A percentile compares a stretch with the other conserved stretches of the same genome.
Conservation (phyloP, 2,888 invertebrate species). For the Scaptomyza reducta region DNA sequence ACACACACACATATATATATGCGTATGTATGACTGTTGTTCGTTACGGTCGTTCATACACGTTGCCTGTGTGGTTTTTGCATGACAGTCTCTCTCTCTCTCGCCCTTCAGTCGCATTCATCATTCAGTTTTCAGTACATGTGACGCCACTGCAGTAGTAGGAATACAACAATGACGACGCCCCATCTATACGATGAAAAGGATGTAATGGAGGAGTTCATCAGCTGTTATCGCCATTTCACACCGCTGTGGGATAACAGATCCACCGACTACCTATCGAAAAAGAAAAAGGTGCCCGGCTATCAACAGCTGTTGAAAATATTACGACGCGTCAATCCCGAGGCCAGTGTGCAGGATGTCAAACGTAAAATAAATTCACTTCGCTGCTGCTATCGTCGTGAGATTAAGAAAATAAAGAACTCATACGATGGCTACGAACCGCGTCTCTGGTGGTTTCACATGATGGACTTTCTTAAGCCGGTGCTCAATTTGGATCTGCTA, state of each 20-base stretch:
- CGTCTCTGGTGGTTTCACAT: constrained; percentile 66
- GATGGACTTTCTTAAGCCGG: constrained; percentile 63
- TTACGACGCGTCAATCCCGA: constrained; percentile 51
- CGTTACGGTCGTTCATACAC: constrained; percentile 35
- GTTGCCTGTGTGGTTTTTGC: constrained; percentile 22
- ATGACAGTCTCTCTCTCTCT: constrained; percentile 34
- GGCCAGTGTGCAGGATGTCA: constrained; percentile 53
- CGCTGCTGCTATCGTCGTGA: constrained; percentile 67
- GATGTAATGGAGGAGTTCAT: constrained; percentile 67
- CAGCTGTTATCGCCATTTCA: constrained; percentile 61
- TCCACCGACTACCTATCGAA: constrained; percentile 53
- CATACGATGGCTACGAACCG: constrained; percentile 47
- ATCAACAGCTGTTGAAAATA: constrained; percentile 56
- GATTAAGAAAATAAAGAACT: constrained; percentile 53
- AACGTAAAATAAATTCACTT: constrained; percentile 66
- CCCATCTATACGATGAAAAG: constrained; percentile 57
- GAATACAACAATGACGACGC: constrained; percentile 21
- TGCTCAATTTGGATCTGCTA: constrained; percentile 42
- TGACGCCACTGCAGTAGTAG: constrained; percentile 8
- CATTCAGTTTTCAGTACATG: constrained; percentile 30
- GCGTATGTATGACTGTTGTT: neutral
- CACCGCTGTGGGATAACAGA: constrained; percentile 55
- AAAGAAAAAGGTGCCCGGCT: constrained; percentile 55
- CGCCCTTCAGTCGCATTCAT: constrained; percentile 43
- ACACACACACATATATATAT: neutral